Conservation (phyloP, 2,797 vertebrate genomes). For the Poeciliopsis turneri region DNA sequence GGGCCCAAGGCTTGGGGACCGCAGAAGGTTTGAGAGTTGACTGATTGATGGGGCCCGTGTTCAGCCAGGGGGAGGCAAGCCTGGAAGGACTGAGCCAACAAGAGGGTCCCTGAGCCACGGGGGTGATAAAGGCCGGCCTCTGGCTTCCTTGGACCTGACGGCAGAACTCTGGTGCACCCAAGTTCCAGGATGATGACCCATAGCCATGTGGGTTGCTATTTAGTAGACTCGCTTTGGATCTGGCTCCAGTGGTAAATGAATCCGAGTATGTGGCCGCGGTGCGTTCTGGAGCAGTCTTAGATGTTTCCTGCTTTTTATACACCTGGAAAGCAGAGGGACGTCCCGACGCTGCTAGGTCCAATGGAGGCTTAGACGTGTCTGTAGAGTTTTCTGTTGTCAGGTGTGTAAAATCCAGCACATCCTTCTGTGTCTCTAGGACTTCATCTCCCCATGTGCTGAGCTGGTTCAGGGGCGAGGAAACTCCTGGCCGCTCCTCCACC, state of each 20-base stretch:
- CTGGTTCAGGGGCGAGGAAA: slow-evolving; percentile 56
- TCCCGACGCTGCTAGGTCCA: slow-evolving; percentile 64
- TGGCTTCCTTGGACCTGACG: slow-evolving; percentile 63
- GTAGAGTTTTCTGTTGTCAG: slow-evolving; percentile 44
- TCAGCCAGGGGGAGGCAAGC: slow-evolving; percentile 59
- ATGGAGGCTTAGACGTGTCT: slow-evolving; percentile 41
- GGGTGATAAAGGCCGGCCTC: slow-evolving; percentile 84
- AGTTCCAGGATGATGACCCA: slow-evolving; percentile 81
- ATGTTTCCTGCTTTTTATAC: slow-evolving; percentile 71
- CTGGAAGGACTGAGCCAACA: slow-evolving; percentile 74
- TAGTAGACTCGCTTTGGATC: slow-evolving; percentile 44
- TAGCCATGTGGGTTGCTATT: slow-evolving; percentile 24
- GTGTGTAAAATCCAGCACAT: slow-evolving; percentile 71
- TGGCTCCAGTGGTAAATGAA: slow-evolving; percentile 32
- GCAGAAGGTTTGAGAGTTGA: slow-evolving; percentile 74
- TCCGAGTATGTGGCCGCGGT: slow-evolving; percentile 13
- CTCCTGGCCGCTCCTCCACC: slow-evolving; percentile 19
- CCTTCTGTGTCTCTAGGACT: slow-evolving; percentile 14
- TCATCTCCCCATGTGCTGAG: slow-evolving; percentile 55
- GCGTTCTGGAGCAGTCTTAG: slow-evolving; percentile 9
- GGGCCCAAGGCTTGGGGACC: slow-evolving; percentile 79
- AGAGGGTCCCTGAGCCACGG: slow-evolving; percentile 79
- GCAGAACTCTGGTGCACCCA: slow-evolving; percentile 82
- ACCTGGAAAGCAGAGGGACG: slow-evolving; percentile 79
- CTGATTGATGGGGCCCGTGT: slow-evolving; percentile 52